Conservation (phyloP, 2,113 vertebrate genomes). For the Onychorhynchus coronatus region DNA sequence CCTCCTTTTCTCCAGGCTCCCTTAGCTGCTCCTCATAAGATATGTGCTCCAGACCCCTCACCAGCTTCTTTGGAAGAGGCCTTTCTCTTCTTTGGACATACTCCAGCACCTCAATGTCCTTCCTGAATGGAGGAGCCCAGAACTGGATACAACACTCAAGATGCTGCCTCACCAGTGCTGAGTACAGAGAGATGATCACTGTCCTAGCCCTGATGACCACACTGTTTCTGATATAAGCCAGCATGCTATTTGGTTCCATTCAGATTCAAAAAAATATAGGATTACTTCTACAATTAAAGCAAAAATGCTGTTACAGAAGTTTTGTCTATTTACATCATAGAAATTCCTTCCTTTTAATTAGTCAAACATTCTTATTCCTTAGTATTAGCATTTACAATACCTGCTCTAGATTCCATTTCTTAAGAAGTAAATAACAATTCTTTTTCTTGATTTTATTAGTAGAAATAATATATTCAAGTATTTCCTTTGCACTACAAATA, state of each 20-base stretch:
- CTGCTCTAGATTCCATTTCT: neutral
- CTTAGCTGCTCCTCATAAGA: rapidly evolving
- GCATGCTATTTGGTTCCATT: neutral
- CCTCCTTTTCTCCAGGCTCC: neutral
- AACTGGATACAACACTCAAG: rapidly evolving
- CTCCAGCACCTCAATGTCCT: neutral
- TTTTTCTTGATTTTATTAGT: neutral
- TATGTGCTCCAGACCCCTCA: neutral
- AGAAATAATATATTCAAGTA: neutral
- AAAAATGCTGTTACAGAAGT: neutral
- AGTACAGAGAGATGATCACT: rapidly evolving
- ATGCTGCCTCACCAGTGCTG: rapidly evolving
- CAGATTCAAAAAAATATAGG: neutral
- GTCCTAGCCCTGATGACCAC: no score
- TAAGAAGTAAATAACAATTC: neutral
- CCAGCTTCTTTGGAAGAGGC: neutral
- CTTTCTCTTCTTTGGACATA: rapidly evolving
- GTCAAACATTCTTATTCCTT: neutral
- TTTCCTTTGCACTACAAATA: neutral
- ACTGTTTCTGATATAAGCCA: neutral
- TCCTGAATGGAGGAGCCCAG: neutral
- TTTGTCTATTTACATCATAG: neutral
- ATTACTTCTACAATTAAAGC: neutral
- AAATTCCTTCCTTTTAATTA: neutral
- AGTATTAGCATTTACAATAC: neutral